A percentile compares a stretch with the other conserved stretches of the same genome.
Conservation (phyloP, 2,113 vertebrate species). For the Etheostoma spectabile region DNA sequence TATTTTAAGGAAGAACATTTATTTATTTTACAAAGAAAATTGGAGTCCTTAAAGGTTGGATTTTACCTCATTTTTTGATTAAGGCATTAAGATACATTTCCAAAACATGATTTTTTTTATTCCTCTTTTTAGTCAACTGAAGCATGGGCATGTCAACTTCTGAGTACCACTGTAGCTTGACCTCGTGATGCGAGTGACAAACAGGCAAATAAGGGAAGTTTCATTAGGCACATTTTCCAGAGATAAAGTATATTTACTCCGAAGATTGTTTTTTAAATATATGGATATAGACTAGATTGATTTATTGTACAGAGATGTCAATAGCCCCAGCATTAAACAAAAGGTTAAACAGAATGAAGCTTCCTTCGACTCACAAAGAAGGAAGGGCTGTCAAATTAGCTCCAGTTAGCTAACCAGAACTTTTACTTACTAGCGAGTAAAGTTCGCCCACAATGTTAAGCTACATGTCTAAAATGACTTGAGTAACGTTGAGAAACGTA, state of each 20-base stretch:
- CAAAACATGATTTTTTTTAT: too few species aligned
- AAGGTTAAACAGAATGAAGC: fast-evolving
- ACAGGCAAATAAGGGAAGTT: conserved; percentile 57
- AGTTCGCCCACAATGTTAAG: background rate
- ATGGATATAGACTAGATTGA: background rate
- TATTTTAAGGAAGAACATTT: too few species aligned
- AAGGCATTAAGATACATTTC: too few species aligned
- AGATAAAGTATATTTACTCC: background rate
- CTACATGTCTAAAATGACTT: background rate
- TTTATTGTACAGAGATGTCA: background rate
- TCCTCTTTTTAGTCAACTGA: too few species aligned
- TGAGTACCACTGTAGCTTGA: background rate
- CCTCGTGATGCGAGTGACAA: conserved; percentile 53
- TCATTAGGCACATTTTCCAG: conserved; percentile 7
- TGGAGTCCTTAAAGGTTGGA: too few species aligned
- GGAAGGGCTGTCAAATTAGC: conserved; percentile 25
- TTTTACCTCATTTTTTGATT: too few species aligned
- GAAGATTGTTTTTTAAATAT: background rate
- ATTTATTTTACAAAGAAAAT: too few species aligned
- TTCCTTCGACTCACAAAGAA: background rate
- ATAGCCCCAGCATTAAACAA: background rate
- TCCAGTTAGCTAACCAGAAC: conserved; percentile 22
- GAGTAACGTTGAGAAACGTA: background rate
- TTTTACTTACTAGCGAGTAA: background rate
- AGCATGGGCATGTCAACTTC: too few species aligned